Percentiles rank a stretch among this genome's conserved stretches.
These are phyloP conservation scores for Clytia hemisphaerica DNA, from an alignment of 30 jellyfish, hydroid and myxozoan genomes.

Conservation along the genomic window DNA sequence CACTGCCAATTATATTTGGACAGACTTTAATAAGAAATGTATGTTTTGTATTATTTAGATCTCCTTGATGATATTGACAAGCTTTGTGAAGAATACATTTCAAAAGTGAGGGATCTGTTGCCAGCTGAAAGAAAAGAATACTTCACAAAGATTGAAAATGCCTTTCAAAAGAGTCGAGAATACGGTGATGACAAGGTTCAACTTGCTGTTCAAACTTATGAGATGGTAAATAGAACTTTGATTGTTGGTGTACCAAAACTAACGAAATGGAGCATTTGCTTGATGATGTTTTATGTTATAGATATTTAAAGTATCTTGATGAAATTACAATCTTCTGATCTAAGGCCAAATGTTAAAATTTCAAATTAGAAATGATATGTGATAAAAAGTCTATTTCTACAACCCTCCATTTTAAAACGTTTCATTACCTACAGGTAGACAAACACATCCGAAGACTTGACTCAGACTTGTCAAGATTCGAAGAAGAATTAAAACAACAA, in stretches of 20 bases:
- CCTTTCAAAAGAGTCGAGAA: slow-evolving; percentile 89
- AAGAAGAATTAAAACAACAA: slow-evolving; percentile 79
- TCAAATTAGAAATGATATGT: too few relatives aligned
- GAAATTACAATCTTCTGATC: too few relatives aligned
- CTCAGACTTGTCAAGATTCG: slow-evolving; percentile 85
- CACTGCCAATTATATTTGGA: too few relatives aligned
- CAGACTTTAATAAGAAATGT: too few relatives aligned
- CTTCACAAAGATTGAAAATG: slow-evolving; percentile 70
- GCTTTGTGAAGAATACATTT: slow-evolving; percentile 66
- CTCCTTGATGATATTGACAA: slow-evolving; percentile 74
- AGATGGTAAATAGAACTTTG: slow-evolving; percentile 48
- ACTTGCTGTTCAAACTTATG: slow-evolving; percentile 95
- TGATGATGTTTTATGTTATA: too few relatives aligned
- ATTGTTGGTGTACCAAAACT: too few relatives aligned
- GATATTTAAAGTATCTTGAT: too few relatives aligned
- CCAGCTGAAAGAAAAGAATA: slow-evolving; percentile 81
- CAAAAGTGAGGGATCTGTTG: slow-evolving; percentile 57
- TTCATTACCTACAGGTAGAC: slow-evolving; percentile 70
- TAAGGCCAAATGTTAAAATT: too few relatives aligned
- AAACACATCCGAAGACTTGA: slow-evolving; percentile 84
- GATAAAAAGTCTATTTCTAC: too few relatives aligned
- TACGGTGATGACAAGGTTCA: slow-evolving; percentile 97
- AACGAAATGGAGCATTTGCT: too few relatives aligned
- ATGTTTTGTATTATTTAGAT: slow-evolving; percentile 28
- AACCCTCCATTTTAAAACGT: too few relatives aligned